A percentile compares a stretch with the other conserved stretches of the same genome.
phyloP scores from a whole-genome alignment of 1,140 invertebrate genomes.

The Cecropterus lyciades region DNA sequence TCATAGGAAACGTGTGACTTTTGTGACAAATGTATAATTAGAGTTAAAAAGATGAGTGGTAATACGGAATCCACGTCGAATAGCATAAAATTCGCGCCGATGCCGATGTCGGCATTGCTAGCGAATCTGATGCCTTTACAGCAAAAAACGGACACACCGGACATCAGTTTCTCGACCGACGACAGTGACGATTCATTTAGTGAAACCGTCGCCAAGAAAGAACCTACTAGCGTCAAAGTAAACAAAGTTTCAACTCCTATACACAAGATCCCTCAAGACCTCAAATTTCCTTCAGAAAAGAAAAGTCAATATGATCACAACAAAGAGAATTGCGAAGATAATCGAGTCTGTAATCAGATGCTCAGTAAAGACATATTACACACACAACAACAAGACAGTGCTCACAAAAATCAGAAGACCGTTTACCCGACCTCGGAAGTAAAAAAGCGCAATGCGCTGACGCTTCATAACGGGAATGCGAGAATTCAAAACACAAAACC shows the following conservation, averaged over 20 bases:
- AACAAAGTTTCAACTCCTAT: slow-evolving; percentile 54
- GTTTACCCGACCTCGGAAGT: slow-evolving; percentile 47
- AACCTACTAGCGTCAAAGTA: slow-evolving; percentile 42
- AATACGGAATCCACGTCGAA: slow-evolving; percentile 71
- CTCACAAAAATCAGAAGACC: slow-evolving; percentile 39
- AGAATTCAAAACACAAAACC: slow-evolving; percentile 39
- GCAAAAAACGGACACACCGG: slow-evolving; percentile 54
- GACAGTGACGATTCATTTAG: slow-evolving; percentile 63
- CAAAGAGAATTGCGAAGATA: slow-evolving; percentile 61
- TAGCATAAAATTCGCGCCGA: slow-evolving; percentile 75
- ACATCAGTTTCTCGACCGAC: slow-evolving; percentile 59
- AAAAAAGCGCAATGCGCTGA: slow-evolving; percentile 53
- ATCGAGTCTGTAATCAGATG: slow-evolving; percentile 48
- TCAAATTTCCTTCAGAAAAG: slow-evolving; percentile 57
- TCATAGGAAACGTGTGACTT: slow-evolving; percentile 28
- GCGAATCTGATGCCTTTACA: slow-evolving; percentile 71
- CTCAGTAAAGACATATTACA: slow-evolving; percentile 36
- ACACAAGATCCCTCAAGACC: slow-evolving; percentile 48
- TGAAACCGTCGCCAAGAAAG: slow-evolving; percentile 56
- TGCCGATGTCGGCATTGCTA: slow-evolving; percentile 76
- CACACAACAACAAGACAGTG: slow-evolving; percentile 31
- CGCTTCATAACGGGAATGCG: slow-evolving; percentile 49
- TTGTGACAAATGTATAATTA: slow-evolving; percentile 26
- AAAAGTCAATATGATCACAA: slow-evolving; percentile 53
- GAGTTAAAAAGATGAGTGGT: slow-evolving; percentile 56